These are phyloP conservation scores for Drosophila rhopaloa DNA, from an alignment of 1,140 invertebrate species.

Conservation along the genomic window DNA sequence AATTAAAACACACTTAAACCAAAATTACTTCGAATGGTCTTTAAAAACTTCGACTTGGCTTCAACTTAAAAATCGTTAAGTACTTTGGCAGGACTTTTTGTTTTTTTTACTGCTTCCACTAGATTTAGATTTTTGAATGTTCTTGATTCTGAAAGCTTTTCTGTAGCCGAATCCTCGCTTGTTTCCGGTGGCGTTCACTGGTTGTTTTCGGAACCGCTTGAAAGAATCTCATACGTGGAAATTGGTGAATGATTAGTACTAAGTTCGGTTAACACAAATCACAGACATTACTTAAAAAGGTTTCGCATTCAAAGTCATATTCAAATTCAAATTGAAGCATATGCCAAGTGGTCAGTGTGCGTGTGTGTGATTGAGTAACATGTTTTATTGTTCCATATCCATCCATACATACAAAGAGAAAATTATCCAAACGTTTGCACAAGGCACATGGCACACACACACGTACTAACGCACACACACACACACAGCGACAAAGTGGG, in stretches of 20 bases:
- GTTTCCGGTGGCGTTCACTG: constrained; percentile 27
- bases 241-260: constrained; percentile 52
- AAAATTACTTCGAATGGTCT: constrained; percentile 31
- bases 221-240: constrained; percentile 52
- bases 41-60: constrained; percentile 5
- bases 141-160: constrained; percentile 10
- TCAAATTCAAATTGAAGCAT: constrained; percentile 59
- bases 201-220: constrained; percentile 27
- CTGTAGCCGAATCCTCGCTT: constrained; percentile 28
- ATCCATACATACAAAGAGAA: constrained; percentile 67
- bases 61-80: constrained; percentile 26
- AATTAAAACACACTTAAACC: constrained; percentile 45
- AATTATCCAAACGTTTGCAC: constrained; percentile 76
- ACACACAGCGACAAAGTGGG: constrained; percentile 52
- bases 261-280: constrained; percentile 49
- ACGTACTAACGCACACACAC: constrained; percentile 35
- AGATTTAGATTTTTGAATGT: constrained; percentile 3
- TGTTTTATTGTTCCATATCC: constrained; percentile 48
- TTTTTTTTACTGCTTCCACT: constrained; percentile 5
- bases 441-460: constrained; percentile 59
- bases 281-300: constrained; percentile 62
- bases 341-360: constrained; percentile 63
- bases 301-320: constrained; percentile 54
- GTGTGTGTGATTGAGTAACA: constrained; percentile 12
- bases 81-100: constrained; percentile 8